Base-by-base conservation (phyloP, 1,140 invertebrate species). In the Drosophila sturtevanti region DNA sequence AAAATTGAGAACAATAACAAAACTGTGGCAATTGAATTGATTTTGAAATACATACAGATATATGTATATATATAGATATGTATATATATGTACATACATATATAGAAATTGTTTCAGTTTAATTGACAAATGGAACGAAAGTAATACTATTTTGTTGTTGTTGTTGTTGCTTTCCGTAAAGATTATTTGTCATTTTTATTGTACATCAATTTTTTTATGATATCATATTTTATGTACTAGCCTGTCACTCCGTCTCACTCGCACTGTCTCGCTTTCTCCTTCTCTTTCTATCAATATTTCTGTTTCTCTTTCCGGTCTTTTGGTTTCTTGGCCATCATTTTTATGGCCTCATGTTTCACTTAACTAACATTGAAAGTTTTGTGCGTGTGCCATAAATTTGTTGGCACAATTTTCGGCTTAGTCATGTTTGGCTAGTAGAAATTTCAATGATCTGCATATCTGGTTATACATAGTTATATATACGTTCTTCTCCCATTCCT, bases 391-490 rank as follows among this genome's bases (percentile, higher is more conserved):
- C 74, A 85, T 86, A 85, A 77, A 77, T 77, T 77, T 85, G 21
- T 56, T 34, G 27, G 22, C 54, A 56, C 51, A 54, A 54, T 21
- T 21, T 41, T 48, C n/a, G 80, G 70, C 81, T 60, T 24, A 68
- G 59, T 74, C 77, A 85, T 81, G 77, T 66, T 70, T 67, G 60
- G 58, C 14, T 55, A n/a, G 21, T 21, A 67, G 72, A 74, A 85
- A 72, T 87, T 87, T 72, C 73, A 81, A 86, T 79, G 79, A 77
- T 89, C 76, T 89, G 82, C 84, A 89, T 87, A 89, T 87, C 64
- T 54, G 68, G 27, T 55, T 69, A 70, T 67, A 71, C 61, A n/a
- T 58, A 64, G 37, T 54, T 35, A 38, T 70, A 55, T 68, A 37
- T 56, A 44, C 66, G 52, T 55, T 41, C 35, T 6, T 31, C 4